Percentiles rank a stretch among this genome's conserved stretches.
Evolutionary conservation across 2,113 vertebrate species (phyloP).

Genomic region (Hipposideros armiger): DNA sequence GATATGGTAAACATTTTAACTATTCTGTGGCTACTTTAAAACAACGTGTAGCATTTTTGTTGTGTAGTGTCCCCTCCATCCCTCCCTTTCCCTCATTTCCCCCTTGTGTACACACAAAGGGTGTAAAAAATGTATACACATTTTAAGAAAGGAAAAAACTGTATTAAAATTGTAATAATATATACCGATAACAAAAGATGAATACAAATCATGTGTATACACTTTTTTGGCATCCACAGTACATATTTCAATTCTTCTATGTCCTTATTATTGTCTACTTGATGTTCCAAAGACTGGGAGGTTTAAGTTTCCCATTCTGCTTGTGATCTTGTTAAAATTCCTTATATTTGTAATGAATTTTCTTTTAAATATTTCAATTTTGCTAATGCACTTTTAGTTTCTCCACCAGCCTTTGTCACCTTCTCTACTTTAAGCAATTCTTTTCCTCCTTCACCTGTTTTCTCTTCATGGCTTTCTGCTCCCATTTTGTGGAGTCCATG

Average conservation of each 20-base stretch:
- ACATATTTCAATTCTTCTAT: no score
- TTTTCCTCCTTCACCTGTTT: background rate
- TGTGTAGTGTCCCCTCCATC: background rate
- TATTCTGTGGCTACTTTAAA: background rate
- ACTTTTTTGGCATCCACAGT: no score
- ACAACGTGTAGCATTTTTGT: background rate
- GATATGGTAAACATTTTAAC: background rate
- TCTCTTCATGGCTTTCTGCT: background rate
- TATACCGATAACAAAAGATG: no score
- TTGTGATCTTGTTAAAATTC: background rate
- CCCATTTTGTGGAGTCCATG: background rate
- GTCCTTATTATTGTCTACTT: background rate
- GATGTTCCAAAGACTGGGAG: background rate
- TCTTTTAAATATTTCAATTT: background rate
- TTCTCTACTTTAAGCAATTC: background rate
- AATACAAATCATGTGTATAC: no score
- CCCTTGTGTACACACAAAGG: background rate
- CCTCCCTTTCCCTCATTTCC: background rate
- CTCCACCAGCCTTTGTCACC: background rate
- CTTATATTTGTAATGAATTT: background rate
- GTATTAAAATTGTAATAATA: no score
- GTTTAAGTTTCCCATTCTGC: background rate
- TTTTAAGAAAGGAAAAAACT: no score
- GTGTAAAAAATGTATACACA: no score
- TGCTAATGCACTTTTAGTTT: background rate